Percentiles rank a stretch among this genome's conserved stretches.
Conservation (phyloP, 2,113 vertebrate genomes). For the Sphaerodactylus townsendi region DNA sequence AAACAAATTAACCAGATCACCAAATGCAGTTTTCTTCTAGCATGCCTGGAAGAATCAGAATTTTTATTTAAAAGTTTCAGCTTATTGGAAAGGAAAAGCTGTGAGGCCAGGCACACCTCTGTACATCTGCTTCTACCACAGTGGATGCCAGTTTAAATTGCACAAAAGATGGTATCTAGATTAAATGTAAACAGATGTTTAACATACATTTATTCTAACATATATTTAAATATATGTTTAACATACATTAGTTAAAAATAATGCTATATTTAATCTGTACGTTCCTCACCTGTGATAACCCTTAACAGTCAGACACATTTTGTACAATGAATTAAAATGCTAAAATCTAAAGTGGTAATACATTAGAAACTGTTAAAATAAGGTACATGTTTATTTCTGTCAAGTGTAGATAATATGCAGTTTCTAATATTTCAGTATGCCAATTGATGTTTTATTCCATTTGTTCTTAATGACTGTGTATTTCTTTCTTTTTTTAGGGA, state of each 20-base stretch:
- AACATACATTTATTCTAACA: background rate
- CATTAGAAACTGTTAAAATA: background rate
- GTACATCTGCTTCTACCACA: too few relatives aligned
- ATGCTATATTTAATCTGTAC: background rate
- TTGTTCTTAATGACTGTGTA: background rate
- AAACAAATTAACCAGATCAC: too few relatives aligned
- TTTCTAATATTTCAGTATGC: background rate
- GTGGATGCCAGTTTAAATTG: too few relatives aligned
- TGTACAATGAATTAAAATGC: background rate
- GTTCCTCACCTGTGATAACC: background rate
- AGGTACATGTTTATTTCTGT: background rate
- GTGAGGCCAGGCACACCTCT: too few relatives aligned
- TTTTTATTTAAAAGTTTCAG: too few relatives aligned
- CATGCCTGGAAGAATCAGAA: too few relatives aligned
- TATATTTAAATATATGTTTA: background rate
- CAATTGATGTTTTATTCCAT: background rate
- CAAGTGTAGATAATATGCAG: background rate
- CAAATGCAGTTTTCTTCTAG: too few relatives aligned
- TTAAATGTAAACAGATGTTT: background rate
- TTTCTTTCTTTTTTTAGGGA: slow-evolving; percentile 80
- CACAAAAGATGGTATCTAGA: too few relatives aligned
- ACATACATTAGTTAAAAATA: background rate
- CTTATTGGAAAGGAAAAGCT: too few relatives aligned
- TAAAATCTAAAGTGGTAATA: too few relatives aligned
- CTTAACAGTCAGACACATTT: background rate